Percentiles rank a stretch among this genome's conserved stretches.
Evolutionary conservation across 2,113 vertebrate genomes (phyloP).

Genomic region (Phrynosoma blainvillii): DNA sequence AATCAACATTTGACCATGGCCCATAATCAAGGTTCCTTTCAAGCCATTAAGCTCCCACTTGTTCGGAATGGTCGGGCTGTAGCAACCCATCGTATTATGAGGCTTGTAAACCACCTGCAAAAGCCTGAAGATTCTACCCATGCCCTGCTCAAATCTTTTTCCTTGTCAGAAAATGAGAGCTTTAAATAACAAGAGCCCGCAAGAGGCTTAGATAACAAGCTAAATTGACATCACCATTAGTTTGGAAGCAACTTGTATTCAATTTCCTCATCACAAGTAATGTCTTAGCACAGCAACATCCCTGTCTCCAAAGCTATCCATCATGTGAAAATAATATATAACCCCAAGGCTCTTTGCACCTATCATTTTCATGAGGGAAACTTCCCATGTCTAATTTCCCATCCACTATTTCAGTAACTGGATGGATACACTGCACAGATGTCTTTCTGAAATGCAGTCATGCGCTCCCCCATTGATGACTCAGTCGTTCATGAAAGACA

Average conservation of each 20-base stretch:
- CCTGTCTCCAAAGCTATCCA: neutral
- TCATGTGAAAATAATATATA: neutral
- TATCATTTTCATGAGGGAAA: neutral
- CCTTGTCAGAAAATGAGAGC: neutral
- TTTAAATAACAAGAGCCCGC: neutral
- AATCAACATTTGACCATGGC: constrained; percentile 19
- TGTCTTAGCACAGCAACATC: neutral
- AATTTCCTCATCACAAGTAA: neutral
- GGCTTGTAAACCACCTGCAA: constrained; percentile 6
- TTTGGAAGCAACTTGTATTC: neutral
- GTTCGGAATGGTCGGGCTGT: neutral
- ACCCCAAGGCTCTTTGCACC: neutral
- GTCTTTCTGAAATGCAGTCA: neutral
- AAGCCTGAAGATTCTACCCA: neutral
- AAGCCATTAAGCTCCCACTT: constrained; percentile 15
- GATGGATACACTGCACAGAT: neutral
- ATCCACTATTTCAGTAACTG: neutral
- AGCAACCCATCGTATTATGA: neutral
- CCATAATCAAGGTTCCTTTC: constrained; percentile 14
- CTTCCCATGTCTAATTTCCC: neutral
- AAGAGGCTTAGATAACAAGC: neutral
- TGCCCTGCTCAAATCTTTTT: neutral
- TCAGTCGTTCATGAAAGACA: neutral
- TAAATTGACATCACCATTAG: neutral
- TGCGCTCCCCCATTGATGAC: neutral